Conservation (phyloP, 2,797 vertebrate genomes). For the Danio albolineatus region DNA sequence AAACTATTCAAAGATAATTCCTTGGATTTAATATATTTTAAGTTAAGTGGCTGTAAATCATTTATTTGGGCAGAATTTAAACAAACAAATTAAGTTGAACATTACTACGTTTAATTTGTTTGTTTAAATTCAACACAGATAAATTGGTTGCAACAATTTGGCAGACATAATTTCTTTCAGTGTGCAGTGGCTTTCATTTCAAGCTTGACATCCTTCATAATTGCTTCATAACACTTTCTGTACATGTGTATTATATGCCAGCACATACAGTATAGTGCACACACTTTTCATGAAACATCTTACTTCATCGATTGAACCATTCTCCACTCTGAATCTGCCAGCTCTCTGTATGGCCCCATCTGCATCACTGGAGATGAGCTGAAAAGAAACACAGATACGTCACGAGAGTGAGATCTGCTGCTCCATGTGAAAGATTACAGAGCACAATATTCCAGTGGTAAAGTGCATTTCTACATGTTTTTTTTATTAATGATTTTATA, state of each 20-base stretch:
- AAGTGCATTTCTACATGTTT: not conserved
- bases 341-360: constrained; percentile 99
- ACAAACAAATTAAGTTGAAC: no score
- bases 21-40: no score
- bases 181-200: not conserved
- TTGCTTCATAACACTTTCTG: not conserved
- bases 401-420: constrained; percentile 55
- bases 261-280: not conserved
- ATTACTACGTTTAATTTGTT: no score
- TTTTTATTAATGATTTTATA: not conserved
- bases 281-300: constrained; percentile 6
- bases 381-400: constrained; percentile 50
- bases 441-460: not conserved
- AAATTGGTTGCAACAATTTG: no score
- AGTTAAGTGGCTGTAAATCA: no score
- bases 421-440: constrained; percentile 19
- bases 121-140: no score
- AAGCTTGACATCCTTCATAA: not conserved
- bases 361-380: constrained; percentile 98
- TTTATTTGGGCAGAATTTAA: no score
- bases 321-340: constrained; percentile 98
- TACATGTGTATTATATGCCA: constrained; percentile 2
- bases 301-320: constrained; percentile 94
- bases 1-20: no score
- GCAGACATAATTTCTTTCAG: no score